phyloP scores from a whole-genome alignment of 2,888 invertebrate species.

The Mesoligia furuncula region DNA sequence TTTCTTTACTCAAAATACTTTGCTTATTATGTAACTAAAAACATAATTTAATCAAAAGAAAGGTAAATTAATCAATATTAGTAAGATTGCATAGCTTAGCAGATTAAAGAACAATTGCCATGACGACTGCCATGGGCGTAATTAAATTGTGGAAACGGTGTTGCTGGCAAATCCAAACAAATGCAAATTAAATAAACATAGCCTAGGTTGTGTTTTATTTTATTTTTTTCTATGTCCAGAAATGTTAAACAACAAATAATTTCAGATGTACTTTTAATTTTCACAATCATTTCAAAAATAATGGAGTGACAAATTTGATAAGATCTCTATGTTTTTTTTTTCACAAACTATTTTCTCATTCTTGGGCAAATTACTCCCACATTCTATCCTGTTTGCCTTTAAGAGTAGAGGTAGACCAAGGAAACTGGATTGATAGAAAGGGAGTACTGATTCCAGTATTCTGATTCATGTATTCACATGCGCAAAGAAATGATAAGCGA shows the following conservation, averaged over 20 bases:
- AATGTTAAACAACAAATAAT: background rate
- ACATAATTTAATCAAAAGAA: background rate
- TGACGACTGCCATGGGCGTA: conserved; percentile 5
- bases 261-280: background rate
- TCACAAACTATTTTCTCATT: background rate
- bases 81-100: conserved; percentile 12
- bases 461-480: no score
- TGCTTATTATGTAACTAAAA: background rate
- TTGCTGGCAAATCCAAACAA: conserved; percentile 14
- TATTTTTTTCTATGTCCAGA: background rate
- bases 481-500: background rate
- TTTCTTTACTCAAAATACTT: background rate
- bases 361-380: background rate
- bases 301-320: background rate
- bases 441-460: no score
- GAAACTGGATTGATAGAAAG: background rate
- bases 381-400: background rate
- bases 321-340: background rate
- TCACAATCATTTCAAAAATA: conserved; percentile 3
- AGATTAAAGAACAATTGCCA: conserved; percentile 28
- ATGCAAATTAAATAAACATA: background rate
- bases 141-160: conserved; percentile 32
- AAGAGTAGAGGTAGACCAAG: background rate
- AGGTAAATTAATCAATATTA: conserved; percentile 3
- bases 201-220: background rate